These are phyloP conservation scores for Elachura formosa DNA, from an alignment of 2,113 vertebrate species.

Conservation along the genomic window DNA sequence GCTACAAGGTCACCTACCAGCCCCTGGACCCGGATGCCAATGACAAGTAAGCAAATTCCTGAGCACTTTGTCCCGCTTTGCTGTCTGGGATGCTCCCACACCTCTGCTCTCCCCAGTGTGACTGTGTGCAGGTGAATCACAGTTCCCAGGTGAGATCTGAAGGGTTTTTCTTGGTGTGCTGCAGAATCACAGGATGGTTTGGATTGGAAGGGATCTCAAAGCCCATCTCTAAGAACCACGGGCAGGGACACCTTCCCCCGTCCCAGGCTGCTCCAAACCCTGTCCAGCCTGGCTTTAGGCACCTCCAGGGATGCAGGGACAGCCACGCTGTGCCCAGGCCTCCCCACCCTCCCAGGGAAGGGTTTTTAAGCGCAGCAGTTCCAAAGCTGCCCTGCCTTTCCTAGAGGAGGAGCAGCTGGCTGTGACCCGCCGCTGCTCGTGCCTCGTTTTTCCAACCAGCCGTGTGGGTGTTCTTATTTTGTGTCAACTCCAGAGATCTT, in stretches of 20 bases:
- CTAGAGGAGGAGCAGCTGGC: not conserved
- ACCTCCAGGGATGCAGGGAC: not conserved
- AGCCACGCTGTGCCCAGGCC: not conserved
- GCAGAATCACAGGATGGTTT: not conserved
- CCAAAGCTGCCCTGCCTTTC: not conserved
- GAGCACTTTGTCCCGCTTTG: not conserved
- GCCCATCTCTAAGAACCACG: not conserved
- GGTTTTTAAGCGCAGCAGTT: not conserved
- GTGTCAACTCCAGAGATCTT: slow-evolving; percentile 76
- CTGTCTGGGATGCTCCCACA: not conserved
- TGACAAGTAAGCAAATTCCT: slow-evolving; percentile 84
- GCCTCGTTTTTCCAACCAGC: not conserved
- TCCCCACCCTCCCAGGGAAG: not conserved
- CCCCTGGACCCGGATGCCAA: slow-evolving; percentile 88
- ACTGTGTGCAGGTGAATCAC: not conserved
- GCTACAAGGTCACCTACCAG: slow-evolving; percentile 95
- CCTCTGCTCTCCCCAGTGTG: not conserved
- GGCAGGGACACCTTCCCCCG: not conserved
- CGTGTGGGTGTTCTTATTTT: not conserved
- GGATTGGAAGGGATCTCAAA: not conserved
- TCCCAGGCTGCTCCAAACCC: not conserved
- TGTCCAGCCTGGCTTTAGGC: not conserved
- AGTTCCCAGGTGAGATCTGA: not conserved
- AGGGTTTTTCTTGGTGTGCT: not conserved
- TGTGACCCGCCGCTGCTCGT: not conserved